Percentiles rank a stretch among this genome's conserved stretches.
Evolutionary conservation across 2,888 invertebrate genomes (phyloP).

Genomic region (Patella caerulea): DNA sequence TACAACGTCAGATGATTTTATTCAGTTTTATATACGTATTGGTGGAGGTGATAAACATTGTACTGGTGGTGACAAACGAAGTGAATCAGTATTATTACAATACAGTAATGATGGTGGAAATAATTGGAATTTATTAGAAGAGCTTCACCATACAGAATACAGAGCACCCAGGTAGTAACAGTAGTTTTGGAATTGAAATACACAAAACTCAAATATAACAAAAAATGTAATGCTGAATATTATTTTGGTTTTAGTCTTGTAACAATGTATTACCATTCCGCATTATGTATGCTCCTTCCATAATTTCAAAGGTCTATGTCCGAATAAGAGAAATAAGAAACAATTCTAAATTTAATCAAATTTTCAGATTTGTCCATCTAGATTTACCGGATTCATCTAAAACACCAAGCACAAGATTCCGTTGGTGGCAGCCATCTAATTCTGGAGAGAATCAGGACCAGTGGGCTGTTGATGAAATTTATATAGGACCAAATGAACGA

Average conservation of each 20-base stretch:
- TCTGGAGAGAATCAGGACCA: constrained; percentile 69
- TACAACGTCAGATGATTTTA: constrained; percentile 60
- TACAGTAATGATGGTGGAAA: constrained; percentile 70
- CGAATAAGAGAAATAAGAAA: no score
- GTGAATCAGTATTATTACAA: constrained; percentile 69
- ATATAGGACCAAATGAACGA: constrained; percentile 59
- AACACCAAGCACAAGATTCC: constrained; percentile 63
- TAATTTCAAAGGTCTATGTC: no score
- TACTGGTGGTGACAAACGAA: constrained; percentile 60
- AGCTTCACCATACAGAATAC: constrained; percentile 61
- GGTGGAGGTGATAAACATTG: constrained; percentile 63
- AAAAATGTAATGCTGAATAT: no score
- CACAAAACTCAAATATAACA: no score
- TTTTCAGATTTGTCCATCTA: constrained; percentile 63
- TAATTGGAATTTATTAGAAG: constrained; percentile 68
- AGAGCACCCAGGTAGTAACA: constrained; percentile 56
- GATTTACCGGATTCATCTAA: constrained; percentile 65
- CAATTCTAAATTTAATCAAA: no score
- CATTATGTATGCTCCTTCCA: no score
- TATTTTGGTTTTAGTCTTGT: no score
- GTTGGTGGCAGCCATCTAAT: constrained; percentile 72
- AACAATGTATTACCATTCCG: no score
- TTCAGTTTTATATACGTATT: constrained; percentile 68
- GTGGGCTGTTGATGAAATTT: constrained; percentile 72
- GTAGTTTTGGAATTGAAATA: background rate